Base-by-base conservation (phyloP, 2,797 vertebrate genomes). In the Siniperca undulata region DNA sequence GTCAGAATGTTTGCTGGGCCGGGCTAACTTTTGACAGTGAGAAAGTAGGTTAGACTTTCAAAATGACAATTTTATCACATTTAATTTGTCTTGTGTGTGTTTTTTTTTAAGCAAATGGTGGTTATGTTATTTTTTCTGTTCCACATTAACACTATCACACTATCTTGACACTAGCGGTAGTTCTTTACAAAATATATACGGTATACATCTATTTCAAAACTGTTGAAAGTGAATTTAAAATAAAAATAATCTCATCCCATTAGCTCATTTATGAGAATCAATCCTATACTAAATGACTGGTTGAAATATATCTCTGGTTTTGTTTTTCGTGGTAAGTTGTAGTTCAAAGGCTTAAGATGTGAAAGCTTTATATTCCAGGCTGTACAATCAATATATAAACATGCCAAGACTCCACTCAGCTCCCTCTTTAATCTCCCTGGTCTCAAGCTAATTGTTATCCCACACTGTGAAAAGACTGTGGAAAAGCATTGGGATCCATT, bases 41-140 rank as follows among this genome's bases (percentile, higher is more conserved):
- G 50, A 89, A 89, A 88, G 79, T 86, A 71, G 87, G 83, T 90
- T 83, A 84, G 74, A 82, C 77, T 78, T 78, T 74, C 74, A 62
- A 34, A 67, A 27, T 70, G 56, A 75, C 64, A 60, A 48, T 59
- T 77, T 64, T 52, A 74, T 78, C 69, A 56, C 53, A 53, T 70
- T 77, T 80, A 68, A 81, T 88, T 85, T 82, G 59, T 78, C 58
- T 55, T 13, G 53, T 56, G 53, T 24, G 12, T 56, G n/a, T 70
- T 44, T 70, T 70, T 46, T 59, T 38, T 42, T 62, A 67, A 59
- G 11, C 13, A 74, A 68, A 58, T 53, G 1, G 11, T 65, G 36
- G 14, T 22, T 56, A 12, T 22, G 13, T 48, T 58, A n/a, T 53
- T 36, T 27, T 59, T 34, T 34, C 11, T 3, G 44, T 52, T 56